phyloP scores from a whole-genome alignment of 2,888 invertebrate genomes.

The Palloptera scutellata region DNA sequence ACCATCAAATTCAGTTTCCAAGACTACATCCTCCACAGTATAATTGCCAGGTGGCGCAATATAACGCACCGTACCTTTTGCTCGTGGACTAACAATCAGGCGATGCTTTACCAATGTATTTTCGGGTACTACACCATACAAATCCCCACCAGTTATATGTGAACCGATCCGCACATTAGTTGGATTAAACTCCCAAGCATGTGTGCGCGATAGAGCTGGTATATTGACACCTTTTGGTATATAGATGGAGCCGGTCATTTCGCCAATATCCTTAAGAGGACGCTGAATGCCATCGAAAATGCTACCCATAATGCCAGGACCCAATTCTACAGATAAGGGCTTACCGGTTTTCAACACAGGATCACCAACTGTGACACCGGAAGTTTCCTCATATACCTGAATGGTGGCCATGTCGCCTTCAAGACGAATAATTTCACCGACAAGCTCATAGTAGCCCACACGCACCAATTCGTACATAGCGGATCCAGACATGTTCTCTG shows the following conservation, averaged over 20 bases:
- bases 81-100: slow-evolving; percentile 89
- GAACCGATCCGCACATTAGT: slow-evolving; percentile 83
- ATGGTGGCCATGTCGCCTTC: slow-evolving; percentile 99
- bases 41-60: slow-evolving; percentile 93
- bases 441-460: slow-evolving; percentile 95
- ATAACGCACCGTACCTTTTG: slow-evolving; percentile 94
- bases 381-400: slow-evolving; percentile 94
- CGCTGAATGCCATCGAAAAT: slow-evolving; percentile 99
- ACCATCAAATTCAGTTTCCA: slow-evolving; percentile 98
- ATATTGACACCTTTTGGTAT: slow-evolving; percentile 98
- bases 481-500: slow-evolving; percentile 97
- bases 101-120: slow-evolving; percentile 96
- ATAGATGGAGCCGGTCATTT: slow-evolving; percentile 92
- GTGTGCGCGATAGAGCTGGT: slow-evolving; percentile 81
- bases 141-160: slow-evolving; percentile 96
- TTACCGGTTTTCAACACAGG: slow-evolving; percentile 97
- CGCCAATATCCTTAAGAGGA: slow-evolving; percentile 92
- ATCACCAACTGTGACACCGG: slow-evolving; percentile 98
- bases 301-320: slow-evolving; percentile 97
- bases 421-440: slow-evolving; percentile 98
- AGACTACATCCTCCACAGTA: slow-evolving; percentile 86
- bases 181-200: slow-evolving; percentile 90
- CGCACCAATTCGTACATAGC: slow-evolving; percentile 99
- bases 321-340: slow-evolving; percentile 96
- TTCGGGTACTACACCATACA: slow-evolving; percentile 93